Conservation (phyloP, 1,140 invertebrate genomes). For the Hormaphis cornu region DNA sequence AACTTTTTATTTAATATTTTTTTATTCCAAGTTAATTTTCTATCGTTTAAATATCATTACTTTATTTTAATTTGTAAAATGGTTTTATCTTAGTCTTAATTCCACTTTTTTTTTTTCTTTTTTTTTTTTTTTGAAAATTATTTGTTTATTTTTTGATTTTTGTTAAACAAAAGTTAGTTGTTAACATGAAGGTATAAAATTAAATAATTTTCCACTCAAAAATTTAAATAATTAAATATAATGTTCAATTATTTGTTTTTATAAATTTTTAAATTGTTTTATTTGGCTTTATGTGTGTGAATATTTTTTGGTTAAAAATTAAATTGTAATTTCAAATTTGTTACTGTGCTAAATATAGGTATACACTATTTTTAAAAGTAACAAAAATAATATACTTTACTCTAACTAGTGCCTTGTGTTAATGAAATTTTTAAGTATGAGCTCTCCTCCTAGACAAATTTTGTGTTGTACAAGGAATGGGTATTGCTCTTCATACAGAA, state of each 20-base stretch:
- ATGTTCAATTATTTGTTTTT: background rate
- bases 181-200: constrained; percentile 18
- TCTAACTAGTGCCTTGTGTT: constrained; percentile 19
- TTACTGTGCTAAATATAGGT: background rate
- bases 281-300: background rate
- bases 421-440: background rate
- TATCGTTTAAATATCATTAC: constrained; percentile 4
- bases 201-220: background rate
- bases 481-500: background rate
- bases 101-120: background rate
- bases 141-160: background rate
- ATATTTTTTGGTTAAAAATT: background rate
- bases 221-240: background rate
- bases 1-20: constrained; percentile 10
- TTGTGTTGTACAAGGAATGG: constrained; percentile 12
- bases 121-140: constrained; percentile 2
- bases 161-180: no score
- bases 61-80: background rate
- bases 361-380: background rate
- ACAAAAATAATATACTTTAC: constrained; percentile 7
- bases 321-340: background rate
- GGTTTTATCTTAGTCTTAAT: constrained; percentile 19
- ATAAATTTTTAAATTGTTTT: background rate
- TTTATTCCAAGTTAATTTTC: background rate
- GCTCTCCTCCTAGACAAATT: background rate